These are phyloP conservation scores for Malurus melanocephalus DNA, from an alignment of 2,113 vertebrate genomes.

Conservation along the genomic window DNA sequence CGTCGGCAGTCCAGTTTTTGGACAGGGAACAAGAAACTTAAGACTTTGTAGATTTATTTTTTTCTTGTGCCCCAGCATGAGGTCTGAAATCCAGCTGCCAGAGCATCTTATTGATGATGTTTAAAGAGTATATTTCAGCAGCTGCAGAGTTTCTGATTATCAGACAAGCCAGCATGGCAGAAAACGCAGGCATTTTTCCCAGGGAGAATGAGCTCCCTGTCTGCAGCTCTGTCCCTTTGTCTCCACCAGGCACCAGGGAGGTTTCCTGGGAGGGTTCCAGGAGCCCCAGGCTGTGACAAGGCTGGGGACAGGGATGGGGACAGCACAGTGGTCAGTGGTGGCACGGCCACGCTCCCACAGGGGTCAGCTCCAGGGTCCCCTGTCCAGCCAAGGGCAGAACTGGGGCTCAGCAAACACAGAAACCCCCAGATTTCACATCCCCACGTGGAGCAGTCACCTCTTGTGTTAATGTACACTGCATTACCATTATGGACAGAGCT, in stretches of 20 bases:
- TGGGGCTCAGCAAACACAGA: not conserved
- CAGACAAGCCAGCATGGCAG: not conserved
- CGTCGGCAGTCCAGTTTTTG: not conserved
- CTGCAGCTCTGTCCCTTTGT: not conserved
- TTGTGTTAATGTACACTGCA: no score
- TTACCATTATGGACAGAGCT: accelerated
- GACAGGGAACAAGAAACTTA: not conserved
- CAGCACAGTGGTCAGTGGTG: accelerated
- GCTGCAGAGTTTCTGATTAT: not conserved
- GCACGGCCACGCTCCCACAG: accelerated
- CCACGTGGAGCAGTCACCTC: not conserved
- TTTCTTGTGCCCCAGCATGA: not conserved
- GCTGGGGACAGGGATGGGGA: accelerated
- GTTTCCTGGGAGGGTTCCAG: not conserved
- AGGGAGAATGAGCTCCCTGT: not conserved
- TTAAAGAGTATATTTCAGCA: conserved; percentile 38
- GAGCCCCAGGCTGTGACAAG: accelerated
- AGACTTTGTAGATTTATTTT: not conserved
- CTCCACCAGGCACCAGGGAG: accelerated
- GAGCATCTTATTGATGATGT: not conserved
- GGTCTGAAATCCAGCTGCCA: conserved; percentile 16
- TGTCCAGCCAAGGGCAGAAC: not conserved
- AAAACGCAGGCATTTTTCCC: not conserved
- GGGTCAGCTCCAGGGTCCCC: accelerated
- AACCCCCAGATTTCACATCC: accelerated